Percentiles rank a stretch among this genome's conserved stretches.
Evolutionary conservation across 53 echinoderm and acorn worm genomes (phyloP).

Genomic region (Holothuria leucospilota): DNA sequence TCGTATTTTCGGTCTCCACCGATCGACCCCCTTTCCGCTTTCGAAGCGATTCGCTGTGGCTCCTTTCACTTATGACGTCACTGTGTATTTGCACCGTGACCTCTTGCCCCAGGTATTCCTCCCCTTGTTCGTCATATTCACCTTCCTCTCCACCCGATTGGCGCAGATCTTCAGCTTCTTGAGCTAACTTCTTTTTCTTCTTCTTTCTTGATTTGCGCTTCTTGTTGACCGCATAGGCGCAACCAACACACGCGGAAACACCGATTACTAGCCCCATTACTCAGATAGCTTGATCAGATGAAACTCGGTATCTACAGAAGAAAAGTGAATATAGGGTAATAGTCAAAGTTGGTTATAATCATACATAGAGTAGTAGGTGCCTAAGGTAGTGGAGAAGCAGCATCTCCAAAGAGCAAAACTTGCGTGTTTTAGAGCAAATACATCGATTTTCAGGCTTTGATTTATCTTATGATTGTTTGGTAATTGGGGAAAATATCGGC

Average conservation of each 20-base stretch:
- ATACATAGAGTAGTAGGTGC: no score
- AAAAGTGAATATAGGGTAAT: no score
- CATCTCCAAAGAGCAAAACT: no score
- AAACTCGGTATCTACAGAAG: no score
- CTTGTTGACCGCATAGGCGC: constrained; percentile 26
- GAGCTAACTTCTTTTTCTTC: constrained; percentile 7
- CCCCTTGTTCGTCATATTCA: not conserved
- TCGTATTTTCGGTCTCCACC: not conserved
- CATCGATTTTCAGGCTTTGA: no score
- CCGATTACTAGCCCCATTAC: constrained; percentile 26
- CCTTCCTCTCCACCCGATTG: not conserved
- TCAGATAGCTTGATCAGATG: not conserved
- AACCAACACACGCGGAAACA: constrained; percentile 33
- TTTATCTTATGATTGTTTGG: no score
- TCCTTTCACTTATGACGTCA: constrained; percentile 3
- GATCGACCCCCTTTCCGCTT: not conserved
- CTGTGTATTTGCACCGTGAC: not conserved
- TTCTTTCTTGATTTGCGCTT: not conserved
- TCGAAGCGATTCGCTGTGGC: constrained; percentile 11
- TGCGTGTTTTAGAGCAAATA: no score
- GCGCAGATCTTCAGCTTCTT: constrained; percentile 1
- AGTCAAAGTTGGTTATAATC: no score
- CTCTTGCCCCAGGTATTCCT: no score
- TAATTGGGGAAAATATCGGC: no score
- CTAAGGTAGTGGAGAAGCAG: no score